These are phyloP conservation scores for Phaonia tiefii DNA, from an alignment of 2,888 invertebrate species.

Conservation along the genomic window DNA sequence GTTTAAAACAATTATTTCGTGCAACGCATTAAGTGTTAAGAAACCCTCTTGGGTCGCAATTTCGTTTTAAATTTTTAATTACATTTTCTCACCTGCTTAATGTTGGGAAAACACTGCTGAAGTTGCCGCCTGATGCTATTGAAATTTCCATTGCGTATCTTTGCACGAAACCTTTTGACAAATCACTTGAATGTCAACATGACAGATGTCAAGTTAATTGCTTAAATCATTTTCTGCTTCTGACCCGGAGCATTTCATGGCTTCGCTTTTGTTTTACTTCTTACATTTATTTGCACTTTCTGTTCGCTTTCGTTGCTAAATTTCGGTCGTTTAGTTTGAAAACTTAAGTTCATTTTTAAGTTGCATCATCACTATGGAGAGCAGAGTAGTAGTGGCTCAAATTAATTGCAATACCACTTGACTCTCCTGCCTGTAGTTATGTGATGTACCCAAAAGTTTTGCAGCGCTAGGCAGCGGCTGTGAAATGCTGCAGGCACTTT, in stretches of 20 bases:
- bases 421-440: slow-evolving; percentile 44
- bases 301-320: background rate
- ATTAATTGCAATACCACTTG: slow-evolving; percentile 50
- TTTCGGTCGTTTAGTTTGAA: slow-evolving; percentile 20
- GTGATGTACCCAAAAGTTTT: too few species aligned
- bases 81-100: too few species aligned
- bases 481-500: too few species aligned
- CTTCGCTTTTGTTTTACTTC: background rate
- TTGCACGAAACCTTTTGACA: slow-evolving; percentile 21
- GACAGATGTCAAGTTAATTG: slow-evolving; percentile 57
- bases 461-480: too few species aligned
- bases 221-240: slow-evolving; percentile 43
- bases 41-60: background rate
- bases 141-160: background rate
- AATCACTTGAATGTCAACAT: slow-evolving; percentile 42
- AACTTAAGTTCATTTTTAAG: background rate
- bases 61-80: too few species aligned
- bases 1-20: too few species aligned
- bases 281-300: too few species aligned
- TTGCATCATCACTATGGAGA: slow-evolving; percentile 26
- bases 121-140: too few species aligned
- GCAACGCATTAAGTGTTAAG: too few species aligned
- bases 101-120: too few species aligned
- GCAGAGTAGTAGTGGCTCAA: slow-evolving; percentile 18
- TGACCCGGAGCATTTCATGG: slow-evolving; percentile 44